Evolutionary conservation across 2,113 vertebrate genomes (phyloP), one percentile per base, ranked within the genome.

Genomic region (Microtus pennsylvanicus): DNA sequence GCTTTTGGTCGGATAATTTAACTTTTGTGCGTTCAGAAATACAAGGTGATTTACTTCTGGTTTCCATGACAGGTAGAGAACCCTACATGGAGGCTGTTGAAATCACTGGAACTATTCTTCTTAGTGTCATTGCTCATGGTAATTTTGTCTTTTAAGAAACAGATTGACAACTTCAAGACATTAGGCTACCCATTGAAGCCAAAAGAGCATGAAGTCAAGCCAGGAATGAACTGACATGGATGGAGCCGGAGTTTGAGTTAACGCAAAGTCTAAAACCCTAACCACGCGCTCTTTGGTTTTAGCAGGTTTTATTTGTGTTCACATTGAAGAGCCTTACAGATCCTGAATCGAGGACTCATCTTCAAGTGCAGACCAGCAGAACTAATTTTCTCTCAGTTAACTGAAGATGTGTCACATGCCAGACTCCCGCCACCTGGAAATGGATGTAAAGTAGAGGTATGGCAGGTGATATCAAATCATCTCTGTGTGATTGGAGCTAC

Each of bases 61-160:
- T 50, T 88, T 65, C 21, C 17, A 24, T 28, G 45, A 24, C n/a
- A n/a, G 38, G 16, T 30, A 67, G 3, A 50, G 69, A 55, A 21
- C 52, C 14, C 76, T 89, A 38, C 67, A 67, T 8, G 7, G 30
- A 67, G 5, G 6, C 24, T 70, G 6, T 70, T 70, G 70, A 24
- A 50, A 88, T 96, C 50, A 76, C 19, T 94, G 67, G 21, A 61
- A 10, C 35, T 63, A 69, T 63, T 72, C 16, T 7, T 88, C 3
- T 61, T 83, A 42, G 12, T n/a, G 47, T 19, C 22, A 28, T 61
- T 28, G 35, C 17, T 87, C 50, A 55, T 3, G 35, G 7, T n/a
- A 12, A 35, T 74, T 90, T 87, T 96, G 4, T 3, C 21, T 85
- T n/a, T 61, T 82, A 75, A 76, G 30, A 93, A 95, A 87, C 75